Conservation (phyloP, 2,113 vertebrate species). For the Meleagris gallopavo region DNA sequence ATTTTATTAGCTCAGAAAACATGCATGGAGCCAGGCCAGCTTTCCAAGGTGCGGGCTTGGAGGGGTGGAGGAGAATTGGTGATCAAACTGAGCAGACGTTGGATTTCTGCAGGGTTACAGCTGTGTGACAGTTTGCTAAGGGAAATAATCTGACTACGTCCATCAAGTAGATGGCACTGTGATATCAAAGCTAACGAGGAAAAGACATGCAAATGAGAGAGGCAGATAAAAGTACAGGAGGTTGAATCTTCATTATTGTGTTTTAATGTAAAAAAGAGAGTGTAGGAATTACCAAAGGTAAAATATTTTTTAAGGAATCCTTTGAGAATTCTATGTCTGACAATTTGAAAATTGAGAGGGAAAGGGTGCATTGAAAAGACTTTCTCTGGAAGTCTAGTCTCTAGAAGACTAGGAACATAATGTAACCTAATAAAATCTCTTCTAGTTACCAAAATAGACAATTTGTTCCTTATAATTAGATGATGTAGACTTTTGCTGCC, state of each 20-base stretch:
- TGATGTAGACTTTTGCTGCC: background rate
- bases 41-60: background rate
- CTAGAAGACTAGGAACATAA: background rate
- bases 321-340: background rate
- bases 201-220: background rate
- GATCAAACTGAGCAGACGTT: background rate
- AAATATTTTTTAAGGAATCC: slow-evolving; percentile 9
- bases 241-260: background rate
- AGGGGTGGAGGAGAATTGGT: background rate
- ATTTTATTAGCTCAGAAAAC: background rate
- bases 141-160: slow-evolving; percentile 49
- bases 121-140: background rate
- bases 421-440: background rate
- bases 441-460: background rate
- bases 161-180: slow-evolving; percentile 69
- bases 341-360: background rate
- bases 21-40: background rate
- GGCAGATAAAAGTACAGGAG: slow-evolving; percentile 27
- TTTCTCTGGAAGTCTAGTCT: no score
- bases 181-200: slow-evolving; percentile 59
- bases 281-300: background rate
- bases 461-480: background rate
- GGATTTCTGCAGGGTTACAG: slow-evolving; percentile 31
- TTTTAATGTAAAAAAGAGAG: background rate
- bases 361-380: background rate